Evolutionary conservation across 2,113 vertebrate genomes (phyloP).

Genomic region (Epinephelus fuscoguttatus): DNA sequence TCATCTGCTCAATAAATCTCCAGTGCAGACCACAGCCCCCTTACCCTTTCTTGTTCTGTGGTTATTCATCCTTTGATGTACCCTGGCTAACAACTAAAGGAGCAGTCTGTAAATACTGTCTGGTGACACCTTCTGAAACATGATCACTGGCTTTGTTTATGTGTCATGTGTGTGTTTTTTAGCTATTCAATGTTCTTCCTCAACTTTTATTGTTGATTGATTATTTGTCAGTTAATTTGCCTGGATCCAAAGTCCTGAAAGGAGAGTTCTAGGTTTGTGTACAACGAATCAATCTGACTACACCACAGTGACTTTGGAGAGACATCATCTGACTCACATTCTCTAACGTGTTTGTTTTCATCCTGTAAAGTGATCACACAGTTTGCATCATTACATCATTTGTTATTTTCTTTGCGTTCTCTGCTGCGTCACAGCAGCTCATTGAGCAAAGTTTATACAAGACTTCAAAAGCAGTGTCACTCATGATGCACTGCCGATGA

Average conservation of each 20-base stretch:
- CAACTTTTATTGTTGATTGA: background rate
- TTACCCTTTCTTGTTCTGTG: slow-evolving; percentile 37
- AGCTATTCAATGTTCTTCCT: background rate
- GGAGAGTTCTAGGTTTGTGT: background rate
- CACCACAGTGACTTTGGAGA: background rate
- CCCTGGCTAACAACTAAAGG: slow-evolving; percentile 9
- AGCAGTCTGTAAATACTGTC: slow-evolving; percentile 24
- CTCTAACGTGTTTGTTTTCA: background rate
- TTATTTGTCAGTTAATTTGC: background rate
- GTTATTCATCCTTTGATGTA: slow-evolving; percentile 63
- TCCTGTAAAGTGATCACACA: background rate
- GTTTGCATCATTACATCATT: background rate
- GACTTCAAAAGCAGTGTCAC: background rate
- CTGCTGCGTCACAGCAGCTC: background rate
- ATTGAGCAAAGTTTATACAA: slow-evolving; percentile 8
- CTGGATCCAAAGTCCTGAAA: background rate
- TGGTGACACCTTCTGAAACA: slow-evolving; percentile 25
- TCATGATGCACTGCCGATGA: background rate
- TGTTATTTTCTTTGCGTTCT: background rate
- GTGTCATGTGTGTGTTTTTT: background rate
- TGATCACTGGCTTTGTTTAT: slow-evolving; percentile 38
- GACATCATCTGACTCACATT: background rate
- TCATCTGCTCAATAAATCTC: slow-evolving; percentile 65
- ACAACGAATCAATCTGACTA: background rate
- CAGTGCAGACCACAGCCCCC: slow-evolving; percentile 13